Base-by-base conservation (phyloP, 2,888 invertebrate species). In the Dryadula phaetusa region DNA sequence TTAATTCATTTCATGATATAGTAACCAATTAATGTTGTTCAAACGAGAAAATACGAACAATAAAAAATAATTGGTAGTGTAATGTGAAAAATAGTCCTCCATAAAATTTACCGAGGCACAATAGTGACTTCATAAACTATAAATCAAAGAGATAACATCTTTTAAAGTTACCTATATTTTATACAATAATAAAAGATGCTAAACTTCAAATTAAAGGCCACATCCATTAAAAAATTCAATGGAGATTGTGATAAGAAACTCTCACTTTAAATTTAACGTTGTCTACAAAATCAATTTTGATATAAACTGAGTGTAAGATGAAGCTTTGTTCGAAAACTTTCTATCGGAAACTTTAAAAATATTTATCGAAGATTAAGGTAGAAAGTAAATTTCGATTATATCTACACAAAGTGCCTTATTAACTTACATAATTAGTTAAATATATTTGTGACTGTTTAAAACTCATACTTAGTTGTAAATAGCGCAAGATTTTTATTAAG, bases 361-460 rank as follows among this genome's bases (percentile, higher is more conserved):
- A 25, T 84, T 85, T 85, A 82, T 83, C 78, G 77, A 80, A 71
- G 70, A 72, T 70, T 68, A 67, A 78, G 74, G 78, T 82, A 79
- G 83, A 85, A 85, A 85, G 82, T 79, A 71, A 70, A 72, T 70
- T 85, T 87, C 82, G 85, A 85, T 53, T 54, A n/a, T 44, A 32
- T 47, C 40, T 12, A 22, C 22, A 18, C 32, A 34, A 32, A 16
- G 34, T 54, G 37, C n/a, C n/a, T n/a, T n/a, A n/a, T 37, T 37
- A 34, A 34, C 12, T 54, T 8, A 7, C 4, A 3, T 34, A 4
- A 47, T 22, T 22, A 0, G 3, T 47, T 47, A 47, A 46, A 46
- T 46, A 46, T 46, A 20, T 10, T 44, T 44, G 8, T 10, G 7
- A 8, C 1, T 22, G 25, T 47, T 22, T 16, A 28, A 52, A 18